Evolutionary conservation across 2,113 vertebrate species (phyloP), one percentile per base, ranked within the genome.

Genomic region (Puntigrus tetrazona): DNA sequence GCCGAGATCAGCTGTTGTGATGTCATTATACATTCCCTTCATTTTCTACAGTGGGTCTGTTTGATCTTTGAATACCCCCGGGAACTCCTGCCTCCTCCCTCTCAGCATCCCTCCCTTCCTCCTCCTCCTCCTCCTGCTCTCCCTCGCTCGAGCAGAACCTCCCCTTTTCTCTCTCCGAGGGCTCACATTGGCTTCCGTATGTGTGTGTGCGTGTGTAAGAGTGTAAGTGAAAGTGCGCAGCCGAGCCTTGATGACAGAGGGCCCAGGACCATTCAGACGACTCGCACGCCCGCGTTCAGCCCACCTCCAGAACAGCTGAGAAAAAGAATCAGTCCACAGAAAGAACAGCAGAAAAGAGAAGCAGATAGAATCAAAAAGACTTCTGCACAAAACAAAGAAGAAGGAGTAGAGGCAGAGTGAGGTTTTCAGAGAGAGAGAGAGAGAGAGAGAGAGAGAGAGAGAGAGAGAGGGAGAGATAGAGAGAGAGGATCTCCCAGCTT

Each of bases 21-120:
- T 90, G 91, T 90, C 91, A 93, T 91, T 93, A 93, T 89, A 92
- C 93, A 91, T 93, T 92, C 94, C 92, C 94, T 94, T 91, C 92
- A 92, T 94, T 93, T 92, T 89, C 91, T 92, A 93, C 94, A 90
- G 92, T 94, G 95, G 92, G 92, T 92, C 92, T 89, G 94, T 95
- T 94, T 95, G 94, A 95, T 94, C 95, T 93, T 92, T 94, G 94
- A 95, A 96, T 95, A 93, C 96, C 95, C 96, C 93, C 89, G 94
- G 95, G 95, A 94, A 92, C 77, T 87, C 87, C 88, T 72, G 38
- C 92, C 94, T 92, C 93, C 93, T 93, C 90, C 93, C 88, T 91
- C 87, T 86, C 89, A 84, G 89, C 80, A 87, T 90, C 89, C 86
- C 89, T 86, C 78, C 88, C 86, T 87, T 85, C 84, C 89, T 87